Percentiles rank a stretch among this genome's conserved stretches.
Evolutionary conservation across 2,797 vertebrate species (phyloP).

Genomic region (Balearica regulorum): DNA sequence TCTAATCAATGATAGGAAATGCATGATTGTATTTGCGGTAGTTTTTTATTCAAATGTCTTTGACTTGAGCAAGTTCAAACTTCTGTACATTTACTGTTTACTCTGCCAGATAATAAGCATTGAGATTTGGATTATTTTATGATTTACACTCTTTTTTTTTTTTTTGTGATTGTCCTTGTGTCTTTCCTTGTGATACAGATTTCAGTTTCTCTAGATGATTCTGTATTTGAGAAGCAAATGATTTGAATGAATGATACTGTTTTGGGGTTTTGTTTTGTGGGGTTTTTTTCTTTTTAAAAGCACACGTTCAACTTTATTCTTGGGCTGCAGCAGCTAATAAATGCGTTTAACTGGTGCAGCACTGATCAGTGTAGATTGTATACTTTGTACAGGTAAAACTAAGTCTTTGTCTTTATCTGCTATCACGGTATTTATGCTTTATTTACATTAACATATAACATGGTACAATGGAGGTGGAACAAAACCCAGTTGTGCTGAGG

Average conservation of each 20-base stretch:
- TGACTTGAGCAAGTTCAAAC: neutral
- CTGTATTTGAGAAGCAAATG: neutral
- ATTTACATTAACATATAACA: neutral
- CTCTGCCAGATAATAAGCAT: neutral
- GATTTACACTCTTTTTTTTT: neutral
- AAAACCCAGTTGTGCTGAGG: neutral
- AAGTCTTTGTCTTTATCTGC: neutral
- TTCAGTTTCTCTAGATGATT: neutral
- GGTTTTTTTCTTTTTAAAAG: neutral
- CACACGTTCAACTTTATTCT: neutral
- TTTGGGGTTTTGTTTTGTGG: neutral
- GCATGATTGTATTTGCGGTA: neutral
- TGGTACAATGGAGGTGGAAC: neutral
- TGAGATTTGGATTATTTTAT: neutral
- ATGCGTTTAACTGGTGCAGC: neutral
- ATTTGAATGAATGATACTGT: neutral
- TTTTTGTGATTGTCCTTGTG: neutral
- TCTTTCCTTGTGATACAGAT: neutral
- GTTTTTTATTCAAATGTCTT: neutral
- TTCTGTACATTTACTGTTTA: neutral
- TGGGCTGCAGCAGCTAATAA: neutral
- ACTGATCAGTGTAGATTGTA: neutral
- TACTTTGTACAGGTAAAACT: neutral
- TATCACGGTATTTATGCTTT: neutral
- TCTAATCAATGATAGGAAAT: neutral